Conservation (phyloP, 1,140 invertebrate species). For the Drosophila sproati region DNA sequence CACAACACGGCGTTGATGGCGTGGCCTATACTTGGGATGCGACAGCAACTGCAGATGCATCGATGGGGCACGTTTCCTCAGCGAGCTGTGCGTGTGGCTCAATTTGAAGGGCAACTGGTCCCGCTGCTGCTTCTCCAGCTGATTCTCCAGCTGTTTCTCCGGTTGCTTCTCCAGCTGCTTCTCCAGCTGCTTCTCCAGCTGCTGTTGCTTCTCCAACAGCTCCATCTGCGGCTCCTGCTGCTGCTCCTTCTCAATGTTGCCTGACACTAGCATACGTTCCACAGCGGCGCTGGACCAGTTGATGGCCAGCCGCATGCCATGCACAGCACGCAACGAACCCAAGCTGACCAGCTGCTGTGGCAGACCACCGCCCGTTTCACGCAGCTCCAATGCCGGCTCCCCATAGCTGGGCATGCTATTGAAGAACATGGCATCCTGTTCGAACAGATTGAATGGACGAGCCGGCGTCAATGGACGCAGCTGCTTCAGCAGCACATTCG, state of each 20-base stretch:
- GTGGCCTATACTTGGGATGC: background rate
- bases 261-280: slow-evolving; percentile 1
- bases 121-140: no score
- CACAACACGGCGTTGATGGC: slow-evolving; percentile 14
- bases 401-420: slow-evolving; percentile 49
- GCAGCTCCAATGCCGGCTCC: background rate
- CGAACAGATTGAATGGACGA: slow-evolving; percentile 58
- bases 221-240: no score
- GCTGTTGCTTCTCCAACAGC: no score
- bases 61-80: background rate
- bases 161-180: no score
- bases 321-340: slow-evolving; percentile 19
- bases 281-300: slow-evolving; percentile 5
- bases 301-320: background rate
- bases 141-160: no score
- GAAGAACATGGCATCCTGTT: slow-evolving; percentile 74
- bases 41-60: background rate
- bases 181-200: no score
- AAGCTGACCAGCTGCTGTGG: background rate
- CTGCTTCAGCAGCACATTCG: slow-evolving; percentile 54
- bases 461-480: slow-evolving; percentile 39
- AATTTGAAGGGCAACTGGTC: background rate
- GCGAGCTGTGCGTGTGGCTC: background rate
- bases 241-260: background rate
- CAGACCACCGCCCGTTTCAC: slow-evolving; percentile 26